These are phyloP conservation scores for Ranitomeya variabilis DNA, from an alignment of 2,113 vertebrate species.

Conservation along the genomic window DNA sequence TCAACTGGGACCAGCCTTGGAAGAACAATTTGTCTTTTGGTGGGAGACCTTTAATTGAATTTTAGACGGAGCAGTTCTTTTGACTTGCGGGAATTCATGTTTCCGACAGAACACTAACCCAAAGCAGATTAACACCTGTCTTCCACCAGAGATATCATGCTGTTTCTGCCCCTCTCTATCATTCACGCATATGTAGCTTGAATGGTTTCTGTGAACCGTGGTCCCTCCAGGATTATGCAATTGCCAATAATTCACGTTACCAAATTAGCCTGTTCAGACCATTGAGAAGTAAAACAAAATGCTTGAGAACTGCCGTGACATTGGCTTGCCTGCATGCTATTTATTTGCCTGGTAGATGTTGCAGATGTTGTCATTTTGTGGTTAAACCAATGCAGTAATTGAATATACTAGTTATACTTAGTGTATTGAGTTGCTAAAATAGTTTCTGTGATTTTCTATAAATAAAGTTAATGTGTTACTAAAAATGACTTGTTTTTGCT, in stretches of 20 bases:
- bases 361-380: not conserved
- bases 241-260: not conserved
- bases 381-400: not conserved
- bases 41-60: constrained; percentile 38
- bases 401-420: not conserved
- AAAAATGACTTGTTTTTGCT: too few species aligned
- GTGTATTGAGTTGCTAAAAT: not conserved
- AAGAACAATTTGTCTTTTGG: constrained; percentile 34
- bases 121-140: constrained; percentile 8
- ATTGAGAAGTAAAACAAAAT: not conserved
- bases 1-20: constrained; percentile 12
- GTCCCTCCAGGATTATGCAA: constrained; percentile 8
- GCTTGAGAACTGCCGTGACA: not conserved
- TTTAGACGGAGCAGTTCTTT: constrained; percentile 19
- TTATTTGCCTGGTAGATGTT: not conserved
- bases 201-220: not conserved
- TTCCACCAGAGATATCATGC: not conserved
- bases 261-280: not conserved
- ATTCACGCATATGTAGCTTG: not conserved
- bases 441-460: too few species aligned
- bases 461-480: too few species aligned
- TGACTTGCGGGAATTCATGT: constrained; percentile 21
- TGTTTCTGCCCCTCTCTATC: constrained; percentile 3
- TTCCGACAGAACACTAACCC: not conserved
- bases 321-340: not conserved